Evolutionary conservation across 2,888 invertebrate genomes (phyloP).

Genomic region (Clepsis dumicolana): DNA sequence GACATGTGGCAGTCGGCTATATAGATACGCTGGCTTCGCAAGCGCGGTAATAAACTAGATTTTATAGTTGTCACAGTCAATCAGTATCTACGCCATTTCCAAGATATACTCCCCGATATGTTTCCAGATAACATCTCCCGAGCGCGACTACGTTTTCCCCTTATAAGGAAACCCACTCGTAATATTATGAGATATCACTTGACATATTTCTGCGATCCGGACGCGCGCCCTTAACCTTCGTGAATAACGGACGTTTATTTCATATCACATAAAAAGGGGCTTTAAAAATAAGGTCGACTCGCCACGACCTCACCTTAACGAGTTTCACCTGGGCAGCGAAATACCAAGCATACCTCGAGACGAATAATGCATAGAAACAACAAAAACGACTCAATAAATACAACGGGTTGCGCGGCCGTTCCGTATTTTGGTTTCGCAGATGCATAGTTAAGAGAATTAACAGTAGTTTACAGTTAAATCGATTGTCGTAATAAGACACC

Average conservation of each 20-base stretch:
- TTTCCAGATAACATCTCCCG: slow-evolving; percentile 54
- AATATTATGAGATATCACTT: slow-evolving; percentile 42
- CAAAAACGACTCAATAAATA: too few species aligned
- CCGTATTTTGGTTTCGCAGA: slow-evolving; percentile 33
- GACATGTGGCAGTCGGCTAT: slow-evolving; percentile 23
- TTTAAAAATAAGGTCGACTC: slow-evolving; percentile 37
- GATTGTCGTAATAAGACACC: slow-evolving; percentile 40
- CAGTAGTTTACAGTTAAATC: slow-evolving; percentile 58
- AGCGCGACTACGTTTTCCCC: slow-evolving; percentile 17
- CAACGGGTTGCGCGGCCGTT: slow-evolving; percentile 11
- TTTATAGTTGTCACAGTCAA: slow-evolving; percentile 67
- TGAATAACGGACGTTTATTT: slow-evolving; percentile 26
- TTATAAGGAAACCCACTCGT: slow-evolving; percentile 43
- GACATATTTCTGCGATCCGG: slow-evolving; percentile 41
- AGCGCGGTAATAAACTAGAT: slow-evolving; percentile 59
- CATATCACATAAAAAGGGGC: slow-evolving; percentile 27
- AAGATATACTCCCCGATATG: slow-evolving; percentile 54
- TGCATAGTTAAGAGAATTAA: slow-evolving; percentile 48
- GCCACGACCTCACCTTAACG: slow-evolving; percentile 11
- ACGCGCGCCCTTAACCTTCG: slow-evolving; percentile 40
- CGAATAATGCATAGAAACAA: not conserved
- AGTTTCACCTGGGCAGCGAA: not conserved
- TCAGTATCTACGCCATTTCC: slow-evolving; percentile 61
- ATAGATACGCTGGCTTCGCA: slow-evolving; percentile 52
- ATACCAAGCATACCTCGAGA: not conserved